These are phyloP conservation scores for Oasisia sp. DNA, from an alignment of 2,888 invertebrate species.

Conservation along the genomic window DNA sequence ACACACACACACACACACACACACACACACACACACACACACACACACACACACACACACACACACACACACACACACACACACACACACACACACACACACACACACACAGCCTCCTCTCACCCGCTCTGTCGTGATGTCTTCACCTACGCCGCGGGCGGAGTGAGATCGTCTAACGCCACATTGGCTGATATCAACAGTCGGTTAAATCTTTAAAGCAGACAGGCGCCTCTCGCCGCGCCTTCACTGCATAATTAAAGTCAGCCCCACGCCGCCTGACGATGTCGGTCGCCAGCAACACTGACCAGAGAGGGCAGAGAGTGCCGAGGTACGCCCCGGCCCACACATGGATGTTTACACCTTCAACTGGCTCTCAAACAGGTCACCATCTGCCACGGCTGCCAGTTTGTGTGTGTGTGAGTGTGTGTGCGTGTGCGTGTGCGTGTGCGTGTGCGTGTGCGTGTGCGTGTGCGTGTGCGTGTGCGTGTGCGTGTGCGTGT, in stretches of 20 bases:
- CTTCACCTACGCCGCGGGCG: neutral
- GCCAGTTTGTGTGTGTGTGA: neutral
- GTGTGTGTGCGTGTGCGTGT: neutral
- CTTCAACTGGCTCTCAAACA: neutral
- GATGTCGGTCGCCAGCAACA: neutral
- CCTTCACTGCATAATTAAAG: neutral
- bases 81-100: neutral
- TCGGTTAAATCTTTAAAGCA: conserved; percentile 13
- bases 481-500: no score
- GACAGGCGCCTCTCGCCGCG: conserved; percentile 6
- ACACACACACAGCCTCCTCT: neutral
- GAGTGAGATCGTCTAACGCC: conserved; percentile 3
- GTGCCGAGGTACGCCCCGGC: neutral
- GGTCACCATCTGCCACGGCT: neutral
- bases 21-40: neutral
- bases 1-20: neutral
- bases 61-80: neutral
- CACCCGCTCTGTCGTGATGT: neutral
- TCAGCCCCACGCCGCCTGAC: neutral
- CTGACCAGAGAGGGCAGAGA: neutral
- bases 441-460: no score
- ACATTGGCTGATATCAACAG: neutral
- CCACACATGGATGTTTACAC: neutral
- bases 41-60: neutral
- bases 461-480: no score